Conservation (phyloP, 1,140 invertebrate species). For the Calycopis cecrops region DNA sequence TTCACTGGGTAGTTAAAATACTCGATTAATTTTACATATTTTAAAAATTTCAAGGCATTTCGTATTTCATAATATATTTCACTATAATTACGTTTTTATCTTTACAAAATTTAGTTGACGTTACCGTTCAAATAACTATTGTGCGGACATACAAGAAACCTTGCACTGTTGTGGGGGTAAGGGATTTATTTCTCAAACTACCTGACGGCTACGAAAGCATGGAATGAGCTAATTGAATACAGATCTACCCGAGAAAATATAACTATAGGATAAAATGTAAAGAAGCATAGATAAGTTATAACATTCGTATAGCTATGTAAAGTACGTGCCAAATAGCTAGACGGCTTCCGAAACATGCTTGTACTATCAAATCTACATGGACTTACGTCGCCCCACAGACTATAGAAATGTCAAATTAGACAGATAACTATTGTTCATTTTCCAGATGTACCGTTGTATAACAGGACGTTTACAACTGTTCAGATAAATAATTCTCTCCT, state of each 20-base stretch:
- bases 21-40: conserved; percentile 12
- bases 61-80: conserved; percentile 7
- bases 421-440: no score
- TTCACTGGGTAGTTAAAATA: conserved; percentile 17
- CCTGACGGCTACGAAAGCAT: not conserved
- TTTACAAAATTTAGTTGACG: conserved; percentile 8
- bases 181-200: conserved; percentile 53
- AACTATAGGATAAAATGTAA: conserved; percentile 1
- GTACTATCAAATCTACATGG: no score
- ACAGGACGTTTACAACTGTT: no score
- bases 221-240: conserved; percentile 2
- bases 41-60: conserved; percentile 20
- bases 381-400: no score
- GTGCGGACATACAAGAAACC: conserved; percentile 25
- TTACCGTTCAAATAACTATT: not conserved
- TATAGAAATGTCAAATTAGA: no score
- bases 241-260: conserved; percentile 5
- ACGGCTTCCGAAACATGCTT: no score
- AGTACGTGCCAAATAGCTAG: no score
- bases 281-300: no score
- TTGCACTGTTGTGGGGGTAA: conserved; percentile 54
- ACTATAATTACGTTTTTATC: conserved; percentile 4
- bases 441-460: no score
- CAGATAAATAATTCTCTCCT: no score
- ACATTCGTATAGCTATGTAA: no score